Conservation (phyloP, 2,113 vertebrate genomes). For the Leptodactylus fuscus region DNA sequence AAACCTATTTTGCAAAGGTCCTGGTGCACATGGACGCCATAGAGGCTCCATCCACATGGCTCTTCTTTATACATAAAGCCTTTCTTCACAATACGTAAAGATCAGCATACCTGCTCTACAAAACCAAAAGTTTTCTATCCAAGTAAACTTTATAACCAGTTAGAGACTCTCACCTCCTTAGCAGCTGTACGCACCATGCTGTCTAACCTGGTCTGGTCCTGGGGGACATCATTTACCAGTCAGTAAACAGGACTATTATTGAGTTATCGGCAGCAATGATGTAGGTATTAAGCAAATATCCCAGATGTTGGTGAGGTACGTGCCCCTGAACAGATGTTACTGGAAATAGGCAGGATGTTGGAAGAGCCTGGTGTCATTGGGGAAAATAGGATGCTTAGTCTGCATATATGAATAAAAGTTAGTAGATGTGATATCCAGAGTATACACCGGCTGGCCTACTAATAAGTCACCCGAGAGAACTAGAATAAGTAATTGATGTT, state of each 20-base stretch:
- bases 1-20: no score
- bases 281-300: not conserved
- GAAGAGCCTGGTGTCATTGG: not conserved
- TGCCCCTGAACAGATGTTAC: slow-evolving; percentile 20
- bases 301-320: not conserved
- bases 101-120: not conserved
- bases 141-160: not conserved
- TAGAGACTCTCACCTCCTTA: not conserved
- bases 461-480: not conserved
- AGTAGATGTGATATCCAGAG: not conserved
- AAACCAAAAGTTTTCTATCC: not conserved
- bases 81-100: not conserved
- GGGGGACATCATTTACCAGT: not conserved
- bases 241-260: not conserved
- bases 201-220: not conserved
- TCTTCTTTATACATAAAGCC: no score
- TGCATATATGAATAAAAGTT: not conserved
- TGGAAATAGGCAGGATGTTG: not conserved
- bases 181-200: not conserved
- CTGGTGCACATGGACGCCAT: no score
- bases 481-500: not conserved
- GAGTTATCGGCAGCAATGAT: not conserved
- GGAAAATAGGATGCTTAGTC: not conserved
- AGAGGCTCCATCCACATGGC: no score
- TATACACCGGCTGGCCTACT: not conserved